These are phyloP conservation scores for Porphyrio hochstetteri DNA, from an alignment of 2,113 vertebrate species.

Conservation along the genomic window DNA sequence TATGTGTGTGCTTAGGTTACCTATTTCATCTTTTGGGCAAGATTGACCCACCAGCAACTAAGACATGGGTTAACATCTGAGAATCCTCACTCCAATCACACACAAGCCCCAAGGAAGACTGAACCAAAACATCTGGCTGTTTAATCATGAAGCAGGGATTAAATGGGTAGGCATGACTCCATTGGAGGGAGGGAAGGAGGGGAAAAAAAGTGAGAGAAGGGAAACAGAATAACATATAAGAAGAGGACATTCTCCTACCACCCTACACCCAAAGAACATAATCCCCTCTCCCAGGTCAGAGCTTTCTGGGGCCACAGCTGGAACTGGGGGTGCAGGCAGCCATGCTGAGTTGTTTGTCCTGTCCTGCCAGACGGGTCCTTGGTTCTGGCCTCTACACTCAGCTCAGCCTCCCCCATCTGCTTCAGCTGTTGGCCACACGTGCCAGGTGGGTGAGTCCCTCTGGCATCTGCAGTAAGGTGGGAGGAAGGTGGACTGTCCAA, in stretches of 20 bases:
- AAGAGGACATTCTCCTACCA: background rate
- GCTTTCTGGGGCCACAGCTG: background rate
- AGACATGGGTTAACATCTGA: background rate
- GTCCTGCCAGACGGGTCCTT: background rate
- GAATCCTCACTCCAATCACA: background rate
- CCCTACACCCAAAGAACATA: background rate
- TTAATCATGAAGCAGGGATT: rapidly evolving
- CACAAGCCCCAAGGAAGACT: background rate
- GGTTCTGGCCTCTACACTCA: background rate
- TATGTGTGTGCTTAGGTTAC: background rate
- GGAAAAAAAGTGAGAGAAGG: background rate
- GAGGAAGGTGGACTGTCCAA: background rate
- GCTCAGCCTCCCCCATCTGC: background rate
- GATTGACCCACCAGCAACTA: background rate
- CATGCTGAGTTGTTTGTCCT: background rate
- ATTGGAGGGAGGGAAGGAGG: background rate
- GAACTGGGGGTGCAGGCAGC: background rate
- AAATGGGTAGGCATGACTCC: background rate
- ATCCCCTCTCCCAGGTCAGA: background rate
- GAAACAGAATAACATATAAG: background rate
- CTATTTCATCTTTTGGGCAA: background rate
- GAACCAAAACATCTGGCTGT: background rate
- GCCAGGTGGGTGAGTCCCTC: background rate
- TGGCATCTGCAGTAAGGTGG: background rate
- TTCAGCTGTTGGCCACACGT: background rate